phyloP scores from a whole-genome alignment of 1,140 invertebrate genomes.

The Drosophila navojoa region DNA sequence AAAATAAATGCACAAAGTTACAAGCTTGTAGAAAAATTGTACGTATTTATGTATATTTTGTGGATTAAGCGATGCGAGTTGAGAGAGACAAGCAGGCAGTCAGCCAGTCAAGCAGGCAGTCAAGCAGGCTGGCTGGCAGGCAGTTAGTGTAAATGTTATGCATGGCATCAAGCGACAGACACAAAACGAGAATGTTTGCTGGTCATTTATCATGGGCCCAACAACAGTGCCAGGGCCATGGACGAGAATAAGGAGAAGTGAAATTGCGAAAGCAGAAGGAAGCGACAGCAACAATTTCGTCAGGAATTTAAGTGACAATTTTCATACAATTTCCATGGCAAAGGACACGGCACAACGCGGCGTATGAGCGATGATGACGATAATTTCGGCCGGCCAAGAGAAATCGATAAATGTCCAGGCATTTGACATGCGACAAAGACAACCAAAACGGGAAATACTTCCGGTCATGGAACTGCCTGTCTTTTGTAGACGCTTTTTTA shows the following conservation, averaged over 20 bases:
- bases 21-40: conserved; percentile 20
- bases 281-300: conserved; percentile 43
- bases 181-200: conserved; percentile 36
- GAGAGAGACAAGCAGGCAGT: too few relatives aligned
- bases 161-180: conserved; percentile 30
- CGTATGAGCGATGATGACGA: conserved; percentile 68
- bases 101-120: background rate
- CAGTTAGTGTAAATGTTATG: conserved; percentile 52
- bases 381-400: conserved; percentile 41
- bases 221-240: conserved; percentile 9
- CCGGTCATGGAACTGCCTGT: conserved; percentile 31
- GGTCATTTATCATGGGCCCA: conserved; percentile 64
- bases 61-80: conserved; percentile 18
- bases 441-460: conserved; percentile 13
- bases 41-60: conserved; percentile 54
- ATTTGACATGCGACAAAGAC: conserved; percentile 24
- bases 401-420: conserved; percentile 61
- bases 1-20: conserved; percentile 56
- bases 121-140: conserved; percentile 2
- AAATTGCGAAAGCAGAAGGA: conserved; percentile 8
- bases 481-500: conserved; percentile 30
- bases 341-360: conserved; percentile 44
- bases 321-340: conserved; percentile 59
- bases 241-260: background rate
- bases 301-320: conserved; percentile 72